Evolutionary conservation across 1,140 invertebrate species (phyloP).

Genomic region (Ruditapes philippinarum): DNA sequence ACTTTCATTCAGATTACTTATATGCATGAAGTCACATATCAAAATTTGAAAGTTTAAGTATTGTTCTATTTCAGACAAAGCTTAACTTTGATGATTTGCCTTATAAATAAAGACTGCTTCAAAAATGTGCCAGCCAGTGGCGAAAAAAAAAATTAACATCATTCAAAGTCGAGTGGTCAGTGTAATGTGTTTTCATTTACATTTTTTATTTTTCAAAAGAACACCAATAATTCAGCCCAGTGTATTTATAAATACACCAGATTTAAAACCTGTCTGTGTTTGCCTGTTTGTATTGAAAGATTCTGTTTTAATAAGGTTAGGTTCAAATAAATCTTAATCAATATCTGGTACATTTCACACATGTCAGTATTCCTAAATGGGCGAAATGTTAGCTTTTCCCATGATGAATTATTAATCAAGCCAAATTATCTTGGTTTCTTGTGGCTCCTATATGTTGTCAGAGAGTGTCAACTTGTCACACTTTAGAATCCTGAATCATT

Average conservation of each 20-base stretch:
- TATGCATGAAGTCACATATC: no score
- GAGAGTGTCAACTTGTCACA: slow-evolving; percentile 36
- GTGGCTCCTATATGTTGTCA: background rate
- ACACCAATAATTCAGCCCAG: background rate
- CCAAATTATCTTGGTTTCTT: slow-evolving; percentile 15
- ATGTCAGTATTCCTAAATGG: slow-evolving; percentile 7
- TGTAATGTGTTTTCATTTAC: background rate
- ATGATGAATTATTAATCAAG: slow-evolving; percentile 46
- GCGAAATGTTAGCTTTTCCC: slow-evolving; percentile 39
- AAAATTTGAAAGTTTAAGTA: no score
- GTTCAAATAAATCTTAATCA: slow-evolving; percentile 27
- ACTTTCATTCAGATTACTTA: no score
- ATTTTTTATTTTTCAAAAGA: background rate
- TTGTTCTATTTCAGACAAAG: no score
- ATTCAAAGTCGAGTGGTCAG: no score
- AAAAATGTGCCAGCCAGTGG: no score
- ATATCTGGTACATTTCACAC: slow-evolving; percentile 31
- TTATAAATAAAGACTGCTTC: no score
- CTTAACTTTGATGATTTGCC: no score
- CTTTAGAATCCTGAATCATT: background rate
- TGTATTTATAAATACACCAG: background rate
- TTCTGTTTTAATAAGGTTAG: background rate
- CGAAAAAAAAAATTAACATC: no score
- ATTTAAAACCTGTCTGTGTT: background rate
- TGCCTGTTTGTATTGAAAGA: background rate